Conservation (phyloP, 2,113 vertebrate genomes). For the Hymenochirus boettgeri region DNA sequence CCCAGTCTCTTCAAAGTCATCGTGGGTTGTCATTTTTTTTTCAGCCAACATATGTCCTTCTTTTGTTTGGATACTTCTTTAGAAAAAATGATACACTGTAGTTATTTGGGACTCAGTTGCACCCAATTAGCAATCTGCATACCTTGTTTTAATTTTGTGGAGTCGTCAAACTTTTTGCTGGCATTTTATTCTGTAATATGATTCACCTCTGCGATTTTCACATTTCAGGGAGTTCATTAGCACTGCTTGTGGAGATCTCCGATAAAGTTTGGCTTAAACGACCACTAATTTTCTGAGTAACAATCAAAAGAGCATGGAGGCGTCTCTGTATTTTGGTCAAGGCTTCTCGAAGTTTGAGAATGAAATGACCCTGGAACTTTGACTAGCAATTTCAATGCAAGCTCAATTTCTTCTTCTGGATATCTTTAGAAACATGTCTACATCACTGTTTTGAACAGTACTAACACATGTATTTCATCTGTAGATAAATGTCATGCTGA, state of each 20-base stretch:
- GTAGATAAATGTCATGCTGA: constrained; percentile 44
- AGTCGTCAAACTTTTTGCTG: neutral
- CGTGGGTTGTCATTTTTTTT: too few species aligned
- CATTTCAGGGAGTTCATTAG: neutral
- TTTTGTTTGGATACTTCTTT: rapidly evolving
- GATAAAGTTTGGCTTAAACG: constrained; percentile 67
- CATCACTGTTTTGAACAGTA: constrained; percentile 21
- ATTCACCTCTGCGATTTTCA: constrained; percentile 33
- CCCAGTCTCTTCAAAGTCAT: constrained; percentile 82
- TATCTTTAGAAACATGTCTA: constrained; percentile 23
- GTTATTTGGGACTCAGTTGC: too few species aligned
- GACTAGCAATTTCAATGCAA: constrained; percentile 44
- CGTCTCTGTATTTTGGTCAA: constrained; percentile 65
- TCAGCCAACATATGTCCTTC: too few species aligned
- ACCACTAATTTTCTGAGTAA: constrained; percentile 75
- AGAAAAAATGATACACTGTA: too few species aligned
- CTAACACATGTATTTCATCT: constrained; percentile 37
- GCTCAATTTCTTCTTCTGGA: constrained; percentile 40
- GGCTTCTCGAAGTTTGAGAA: constrained; percentile 46
- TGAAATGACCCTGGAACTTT: constrained; percentile 43
- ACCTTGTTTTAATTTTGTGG: neutral
- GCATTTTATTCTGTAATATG: neutral
- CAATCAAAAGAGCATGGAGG: constrained; percentile 81
- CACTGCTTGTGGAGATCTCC: constrained; percentile 44
- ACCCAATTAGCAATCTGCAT: neutral